phyloP scores from a whole-genome alignment of 2,113 vertebrate species.

The Emberiza fucata region DNA sequence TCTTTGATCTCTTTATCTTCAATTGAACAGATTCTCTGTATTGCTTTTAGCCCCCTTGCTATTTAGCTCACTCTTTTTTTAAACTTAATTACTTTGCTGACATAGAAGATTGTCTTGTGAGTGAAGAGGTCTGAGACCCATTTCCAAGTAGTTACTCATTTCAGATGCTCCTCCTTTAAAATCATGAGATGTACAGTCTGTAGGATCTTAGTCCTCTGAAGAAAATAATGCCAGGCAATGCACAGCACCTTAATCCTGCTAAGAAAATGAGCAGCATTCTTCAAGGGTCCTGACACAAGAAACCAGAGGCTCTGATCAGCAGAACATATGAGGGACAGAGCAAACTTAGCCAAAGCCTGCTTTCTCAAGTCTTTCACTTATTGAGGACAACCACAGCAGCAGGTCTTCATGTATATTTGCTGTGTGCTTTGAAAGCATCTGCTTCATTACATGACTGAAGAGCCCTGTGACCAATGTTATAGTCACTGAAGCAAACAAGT shows the following conservation, averaged over 20 bases:
- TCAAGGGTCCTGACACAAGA: neutral
- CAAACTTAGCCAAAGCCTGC: neutral
- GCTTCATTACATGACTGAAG: neutral
- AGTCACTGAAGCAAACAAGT: neutral
- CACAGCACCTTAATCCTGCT: neutral
- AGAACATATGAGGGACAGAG: neutral
- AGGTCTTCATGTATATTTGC: neutral
- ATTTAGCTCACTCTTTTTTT: neutral
- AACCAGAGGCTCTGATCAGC: neutral
- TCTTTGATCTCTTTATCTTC: slow-evolving; percentile 4
- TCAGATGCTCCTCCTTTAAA: neutral
- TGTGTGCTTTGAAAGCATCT: neutral
- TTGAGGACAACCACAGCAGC: neutral
- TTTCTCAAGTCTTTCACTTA: neutral
- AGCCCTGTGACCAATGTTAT: neutral
- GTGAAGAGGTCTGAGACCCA: neutral
- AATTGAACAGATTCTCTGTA: neutral
- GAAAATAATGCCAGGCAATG: neutral
- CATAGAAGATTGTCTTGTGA: neutral
- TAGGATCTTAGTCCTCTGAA: neutral
- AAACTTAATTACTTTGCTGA: neutral
- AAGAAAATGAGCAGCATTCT: neutral
- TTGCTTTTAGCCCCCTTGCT: neutral
- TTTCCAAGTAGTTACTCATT: neutral
- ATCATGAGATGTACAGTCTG: neutral